Percentiles rank a stretch among this genome's conserved stretches.
These are phyloP conservation scores for Leptinotarsa defecta DNA, from an alignment of 1,140 invertebrate genomes.

Conservation along the genomic window DNA sequence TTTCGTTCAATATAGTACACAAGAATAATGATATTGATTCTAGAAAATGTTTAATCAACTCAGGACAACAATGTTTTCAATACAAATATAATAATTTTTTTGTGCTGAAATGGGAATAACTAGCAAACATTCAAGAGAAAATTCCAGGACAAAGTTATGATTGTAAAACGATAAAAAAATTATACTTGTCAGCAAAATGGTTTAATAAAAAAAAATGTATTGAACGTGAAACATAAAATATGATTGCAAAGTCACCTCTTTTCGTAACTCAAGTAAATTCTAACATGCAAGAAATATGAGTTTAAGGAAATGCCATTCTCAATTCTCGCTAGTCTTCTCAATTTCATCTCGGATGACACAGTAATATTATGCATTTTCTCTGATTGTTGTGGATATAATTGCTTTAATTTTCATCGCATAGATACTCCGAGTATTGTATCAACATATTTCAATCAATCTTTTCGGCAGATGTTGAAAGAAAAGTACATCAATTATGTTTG, in stretches of 20 bases:
- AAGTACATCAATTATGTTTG: too few relatives aligned
- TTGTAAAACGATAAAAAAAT: too few relatives aligned
- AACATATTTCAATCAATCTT: too few relatives aligned
- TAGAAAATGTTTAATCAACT: too few relatives aligned
- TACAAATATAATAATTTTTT: too few relatives aligned
- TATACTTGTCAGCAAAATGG: background rate
- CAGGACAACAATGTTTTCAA: too few relatives aligned
- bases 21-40: too few relatives aligned
- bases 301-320: conserved; percentile 18
- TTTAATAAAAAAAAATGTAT: background rate
- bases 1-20: too few relatives aligned
- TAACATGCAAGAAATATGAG: conserved; percentile 15
- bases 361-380: background rate
- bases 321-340: background rate
- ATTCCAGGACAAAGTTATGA: too few relatives aligned
- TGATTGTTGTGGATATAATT: background rate
- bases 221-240: conserved; percentile 12
- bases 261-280: background rate
- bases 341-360: conserved; percentile 23
- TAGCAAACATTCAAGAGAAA: too few relatives aligned
- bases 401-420: background rate
- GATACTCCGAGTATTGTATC: background rate
- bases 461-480: too few relatives aligned
- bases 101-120: too few relatives aligned
- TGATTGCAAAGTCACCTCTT: conserved; percentile 21